A percentile compares a stretch with the other conserved stretches of the same genome.
These are phyloP conservation scores for Sula dactylatra DNA, from an alignment of 2,113 vertebrate genomes.

Conservation along the genomic window DNA sequence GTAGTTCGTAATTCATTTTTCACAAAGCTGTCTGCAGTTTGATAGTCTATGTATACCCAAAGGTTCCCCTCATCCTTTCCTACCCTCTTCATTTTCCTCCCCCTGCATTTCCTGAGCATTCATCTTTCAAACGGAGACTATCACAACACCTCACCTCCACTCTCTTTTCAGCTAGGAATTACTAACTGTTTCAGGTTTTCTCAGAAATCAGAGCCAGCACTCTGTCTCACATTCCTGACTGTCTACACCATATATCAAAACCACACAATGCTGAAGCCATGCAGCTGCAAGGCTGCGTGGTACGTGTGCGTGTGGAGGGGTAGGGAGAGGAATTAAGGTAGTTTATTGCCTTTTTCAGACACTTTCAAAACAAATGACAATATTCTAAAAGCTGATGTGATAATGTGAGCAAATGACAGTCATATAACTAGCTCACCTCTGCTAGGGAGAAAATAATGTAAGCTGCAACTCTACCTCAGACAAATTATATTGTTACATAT, in stretches of 20 bases:
- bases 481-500: neutral
- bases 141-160: neutral
- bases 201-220: neutral
- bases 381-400: neutral
- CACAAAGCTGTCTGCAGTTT: neutral
- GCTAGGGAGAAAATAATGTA: neutral
- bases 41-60: neutral
- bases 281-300: neutral
- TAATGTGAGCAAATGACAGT: neutral
- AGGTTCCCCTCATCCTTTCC: neutral
- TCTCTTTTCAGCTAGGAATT: neutral
- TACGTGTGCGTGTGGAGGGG: fast-evolving
- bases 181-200: neutral
- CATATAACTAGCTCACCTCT: neutral
- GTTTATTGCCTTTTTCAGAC: neutral
- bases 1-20: neutral
- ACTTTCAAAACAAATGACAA: neutral
- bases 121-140: neutral
- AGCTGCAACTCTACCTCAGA: neutral
- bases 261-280: fast-evolving
- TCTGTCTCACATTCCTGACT: neutral
- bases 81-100: neutral
- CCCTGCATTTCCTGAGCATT: neutral
- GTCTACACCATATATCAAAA: neutral
- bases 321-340: neutral